Evolutionary conservation across 2,888 invertebrate genomes (phyloP).

Genomic region (Pachymerium ferrugineum): DNA sequence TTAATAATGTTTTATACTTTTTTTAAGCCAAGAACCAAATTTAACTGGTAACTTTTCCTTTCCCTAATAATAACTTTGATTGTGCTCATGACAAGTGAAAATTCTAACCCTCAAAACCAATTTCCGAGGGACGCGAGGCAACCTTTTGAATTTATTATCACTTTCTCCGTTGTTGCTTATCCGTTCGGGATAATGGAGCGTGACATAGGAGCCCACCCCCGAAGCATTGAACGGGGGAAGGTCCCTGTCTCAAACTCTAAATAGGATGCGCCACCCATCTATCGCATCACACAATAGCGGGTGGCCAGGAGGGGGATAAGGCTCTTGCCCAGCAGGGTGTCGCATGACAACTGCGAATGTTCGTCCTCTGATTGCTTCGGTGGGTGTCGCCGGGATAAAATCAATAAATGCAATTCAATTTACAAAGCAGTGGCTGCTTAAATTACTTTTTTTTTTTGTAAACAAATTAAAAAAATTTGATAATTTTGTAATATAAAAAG

Average conservation of each 20-base stretch:
- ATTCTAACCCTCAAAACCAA: background rate
- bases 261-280: slow-evolving; percentile 17
- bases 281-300: slow-evolving; percentile 9
- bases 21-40: too few relatives aligned
- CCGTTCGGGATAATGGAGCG: slow-evolving; percentile 12
- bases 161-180: background rate
- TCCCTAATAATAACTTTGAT: background rate
- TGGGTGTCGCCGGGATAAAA: background rate
- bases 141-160: slow-evolving; percentile 20
- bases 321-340: background rate
- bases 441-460: background rate
- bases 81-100: background rate
- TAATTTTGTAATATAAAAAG: too few relatives aligned
- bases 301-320: slow-evolving; percentile 6
- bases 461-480: too few relatives aligned
- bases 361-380: background rate
- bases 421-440: background rate
- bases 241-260: slow-evolving; percentile 8
- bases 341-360: background rate
- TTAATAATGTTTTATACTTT: too few relatives aligned
- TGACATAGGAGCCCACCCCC: slow-evolving; percentile 8
- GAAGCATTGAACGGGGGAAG: background rate
- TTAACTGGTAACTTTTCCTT: too few relatives aligned
- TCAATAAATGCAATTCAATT: background rate
- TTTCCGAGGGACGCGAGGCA: slow-evolving; percentile 12